Evolutionary conservation across 2,888 invertebrate species (phyloP).

Genomic region (Theretra japonica): DNA sequence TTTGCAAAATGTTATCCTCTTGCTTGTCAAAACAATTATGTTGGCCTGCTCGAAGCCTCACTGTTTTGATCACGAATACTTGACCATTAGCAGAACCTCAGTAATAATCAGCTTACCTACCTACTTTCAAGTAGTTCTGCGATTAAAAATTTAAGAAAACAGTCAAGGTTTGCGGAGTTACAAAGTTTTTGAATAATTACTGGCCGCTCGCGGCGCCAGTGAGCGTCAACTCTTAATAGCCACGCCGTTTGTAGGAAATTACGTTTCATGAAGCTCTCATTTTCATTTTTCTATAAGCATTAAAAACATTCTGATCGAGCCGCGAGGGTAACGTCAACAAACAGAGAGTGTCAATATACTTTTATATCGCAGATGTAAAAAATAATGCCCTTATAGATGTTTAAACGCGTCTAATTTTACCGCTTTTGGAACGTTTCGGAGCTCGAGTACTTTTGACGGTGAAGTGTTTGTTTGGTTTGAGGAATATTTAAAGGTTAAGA

Average conservation of each 20-base stretch:
- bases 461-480: neutral
- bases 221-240: slow-evolving; percentile 21
- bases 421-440: neutral
- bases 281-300: slow-evolving; percentile 44
- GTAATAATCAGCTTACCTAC: neutral
- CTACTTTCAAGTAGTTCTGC: neutral
- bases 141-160: too few species aligned
- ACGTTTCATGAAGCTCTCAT: slow-evolving; percentile 41
- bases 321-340: slow-evolving; percentile 19
- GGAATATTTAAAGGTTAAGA: neutral
- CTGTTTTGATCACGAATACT: too few species aligned
- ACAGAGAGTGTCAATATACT: slow-evolving; percentile 14
- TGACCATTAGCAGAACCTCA: too few species aligned
- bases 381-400: slow-evolving; percentile 2
- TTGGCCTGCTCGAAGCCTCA: too few species aligned
- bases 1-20: too few species aligned
- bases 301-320: slow-evolving; percentile 34
- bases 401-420: neutral
- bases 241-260: slow-evolving; percentile 34
- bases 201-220: neutral
- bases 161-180: neutral
- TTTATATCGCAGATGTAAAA: slow-evolving; percentile 17
- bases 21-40: too few species aligned
- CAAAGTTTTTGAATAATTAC: slow-evolving; percentile 3
- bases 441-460: neutral